phyloP scores from a whole-genome alignment of 1,140 invertebrate genomes.

The honey bee (Apis mellifera) region DNA sequence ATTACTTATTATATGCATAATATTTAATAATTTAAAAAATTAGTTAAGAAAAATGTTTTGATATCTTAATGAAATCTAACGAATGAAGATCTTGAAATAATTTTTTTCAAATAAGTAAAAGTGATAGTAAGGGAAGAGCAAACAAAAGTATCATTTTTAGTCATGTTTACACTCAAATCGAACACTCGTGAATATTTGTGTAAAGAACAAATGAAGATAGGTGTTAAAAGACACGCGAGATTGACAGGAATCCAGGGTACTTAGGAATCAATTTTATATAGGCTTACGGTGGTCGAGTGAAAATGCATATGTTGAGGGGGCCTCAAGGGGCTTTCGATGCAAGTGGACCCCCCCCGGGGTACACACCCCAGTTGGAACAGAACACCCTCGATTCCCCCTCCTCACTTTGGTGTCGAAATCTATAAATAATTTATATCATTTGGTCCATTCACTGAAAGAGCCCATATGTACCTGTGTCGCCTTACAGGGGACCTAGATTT shows the following conservation, averaged over 20 bases:
- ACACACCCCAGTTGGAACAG: conserved; percentile 69
- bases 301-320: conserved; percentile 80
- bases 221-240: conserved; percentile 76
- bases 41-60: too few relatives aligned
- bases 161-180: conserved; percentile 5
- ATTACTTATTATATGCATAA: too few relatives aligned
- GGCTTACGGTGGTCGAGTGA: conserved; percentile 70
- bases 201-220: conserved; percentile 60
- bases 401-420: conserved; percentile 78
- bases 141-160: background rate
- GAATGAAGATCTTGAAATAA: background rate
- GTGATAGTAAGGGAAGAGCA: background rate
- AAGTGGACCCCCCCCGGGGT: conserved; percentile 77
- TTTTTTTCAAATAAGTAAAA: background rate
- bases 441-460: conserved; percentile 77
- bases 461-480: conserved; percentile 81
- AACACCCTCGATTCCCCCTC: conserved; percentile 55
- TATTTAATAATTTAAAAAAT: too few relatives aligned
- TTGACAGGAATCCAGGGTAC: conserved; percentile 74
- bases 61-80: too few relatives aligned
- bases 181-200: conserved; percentile 6
- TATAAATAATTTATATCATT: conserved; percentile 83
- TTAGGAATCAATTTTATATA: conserved; percentile 80
- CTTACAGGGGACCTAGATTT: conserved; percentile 74
- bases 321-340: conserved; percentile 75